These are phyloP conservation scores for Mustela nigripes DNA, from an alignment of 2,113 vertebrate genomes.

Conservation along the genomic window DNA sequence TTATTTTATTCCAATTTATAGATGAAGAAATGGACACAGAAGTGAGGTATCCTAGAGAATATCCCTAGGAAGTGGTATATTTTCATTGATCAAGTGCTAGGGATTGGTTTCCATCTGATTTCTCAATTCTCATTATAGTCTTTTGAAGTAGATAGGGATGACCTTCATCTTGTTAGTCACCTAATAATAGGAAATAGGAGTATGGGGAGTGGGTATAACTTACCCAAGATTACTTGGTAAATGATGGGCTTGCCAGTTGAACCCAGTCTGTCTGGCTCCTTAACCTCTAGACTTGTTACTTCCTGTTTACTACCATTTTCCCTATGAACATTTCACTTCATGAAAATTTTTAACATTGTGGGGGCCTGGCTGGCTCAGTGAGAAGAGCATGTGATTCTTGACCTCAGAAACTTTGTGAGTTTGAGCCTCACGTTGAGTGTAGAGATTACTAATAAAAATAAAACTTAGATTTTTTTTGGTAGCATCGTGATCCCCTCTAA, in stretches of 20 bases:
- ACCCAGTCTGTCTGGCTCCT: not conserved
- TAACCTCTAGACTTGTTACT: not conserved
- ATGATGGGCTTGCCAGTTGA: not conserved
- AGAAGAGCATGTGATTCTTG: not conserved
- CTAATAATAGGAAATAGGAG: not conserved
- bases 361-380: not conserved
- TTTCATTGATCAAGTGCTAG: not conserved
- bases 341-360: not conserved
- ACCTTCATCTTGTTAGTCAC: not conserved
- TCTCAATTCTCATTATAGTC: constrained; percentile 27
- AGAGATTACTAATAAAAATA: not conserved
- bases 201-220: not conserved
- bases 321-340: not conserved
- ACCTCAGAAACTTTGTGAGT: not conserved
- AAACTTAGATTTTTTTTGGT: not conserved
- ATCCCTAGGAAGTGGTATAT: not conserved
- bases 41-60: not conserved
- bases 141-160: not conserved
- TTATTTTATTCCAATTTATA: constrained; percentile 31
- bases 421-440: not conserved
- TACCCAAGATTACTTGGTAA: not conserved
- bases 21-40: not conserved
- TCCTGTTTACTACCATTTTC: constrained; percentile 27
- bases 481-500: not conserved
- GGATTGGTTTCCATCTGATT: not conserved